Evolutionary conservation across 2,888 invertebrate genomes (phyloP).

Genomic region (Hydrotaea cyrtoneurina): DNA sequence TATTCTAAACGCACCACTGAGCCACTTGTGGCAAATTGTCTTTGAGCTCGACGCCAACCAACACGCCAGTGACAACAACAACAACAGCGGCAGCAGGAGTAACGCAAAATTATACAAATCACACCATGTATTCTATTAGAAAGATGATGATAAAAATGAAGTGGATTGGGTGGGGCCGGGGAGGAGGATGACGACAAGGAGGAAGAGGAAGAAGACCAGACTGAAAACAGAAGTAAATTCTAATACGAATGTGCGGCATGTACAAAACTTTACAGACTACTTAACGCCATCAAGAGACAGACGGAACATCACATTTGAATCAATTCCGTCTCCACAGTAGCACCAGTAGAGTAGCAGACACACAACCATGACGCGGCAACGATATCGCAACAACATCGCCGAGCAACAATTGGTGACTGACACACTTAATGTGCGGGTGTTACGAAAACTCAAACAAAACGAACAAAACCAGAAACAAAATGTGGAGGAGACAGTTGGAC

Average conservation of each 20-base stretch:
- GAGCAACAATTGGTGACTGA: constrained; percentile 62
- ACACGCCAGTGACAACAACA: constrained; percentile 8
- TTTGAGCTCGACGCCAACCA: constrained; percentile 40
- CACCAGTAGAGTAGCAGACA: background rate
- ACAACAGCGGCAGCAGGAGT: background rate
- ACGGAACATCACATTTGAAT: constrained; percentile 62
- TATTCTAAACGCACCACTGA: constrained; percentile 67
- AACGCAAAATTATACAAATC: constrained; percentile 58
- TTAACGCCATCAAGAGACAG: constrained; percentile 63
- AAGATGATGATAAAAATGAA: constrained; percentile 4
- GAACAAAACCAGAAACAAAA: background rate
- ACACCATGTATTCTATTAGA: constrained; percentile 57
- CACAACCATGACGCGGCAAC: background rate
- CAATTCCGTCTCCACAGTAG: constrained; percentile 47
- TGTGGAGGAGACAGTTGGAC: background rate
- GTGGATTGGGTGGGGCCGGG: background rate
- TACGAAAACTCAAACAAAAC: background rate
- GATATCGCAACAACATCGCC: background rate
- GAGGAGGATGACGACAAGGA: background rate
- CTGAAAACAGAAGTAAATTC: constrained; percentile 29
- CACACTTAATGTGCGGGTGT: constrained; percentile 59
- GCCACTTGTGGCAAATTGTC: constrained; percentile 68
- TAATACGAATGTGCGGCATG: constrained; percentile 46
- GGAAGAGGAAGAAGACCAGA: background rate
- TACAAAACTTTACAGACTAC: constrained; percentile 65